Evolutionary conservation across 2,113 vertebrate species (phyloP), one percentile per base, ranked within the genome.

Genomic region (Heterochromis multidens): DNA sequence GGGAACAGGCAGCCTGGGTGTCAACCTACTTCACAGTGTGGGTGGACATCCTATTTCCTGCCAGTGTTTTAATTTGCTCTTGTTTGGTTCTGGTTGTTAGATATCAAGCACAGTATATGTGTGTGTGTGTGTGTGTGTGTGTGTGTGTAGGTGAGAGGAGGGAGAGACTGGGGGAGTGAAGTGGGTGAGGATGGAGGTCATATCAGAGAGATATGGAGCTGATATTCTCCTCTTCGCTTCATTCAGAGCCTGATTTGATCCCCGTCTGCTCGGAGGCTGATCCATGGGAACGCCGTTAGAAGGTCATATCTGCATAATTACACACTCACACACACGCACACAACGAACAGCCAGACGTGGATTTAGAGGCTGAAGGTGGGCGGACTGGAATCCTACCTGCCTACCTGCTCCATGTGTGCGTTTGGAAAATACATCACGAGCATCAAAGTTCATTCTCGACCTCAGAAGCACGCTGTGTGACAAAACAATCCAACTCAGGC

Each of bases 21-120:
- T 93, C 87, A 78, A 91, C 91, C 93, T 88, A 79, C 88, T 88
- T 93, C 81, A 17, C 67, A 17, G 93, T 58, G 92, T 94, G 91
- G 94, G 93, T 84, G 92, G 88, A 93, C 92, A 88, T 88, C 91
- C 82, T 76, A 87, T 91, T 93, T 94, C 92, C 92, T 91, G 87
- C 81, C 11, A 27, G 81, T 40, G 21, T 80, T 90, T 80, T 91
- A 87, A 90, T 92, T 86, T 87, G 87, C 85, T 77, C 70, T 87
- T 81, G 67, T 88, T 91, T 81, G 82, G 58, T 88, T 79, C 76
- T 85, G 52, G 54, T 84, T 86, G 80, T 84, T 78, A 52, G 77
- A 84, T 88, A 77, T 43, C 65, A 78, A 37, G n/a, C 31, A 8
- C 21, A 3, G 54, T 76, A 8, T 81, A 49, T 65, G 56, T 77